Percentiles rank a stretch among this genome's conserved stretches.
Conservation (phyloP, 2,113 vertebrate genomes). For the Mus pahari region DNA sequence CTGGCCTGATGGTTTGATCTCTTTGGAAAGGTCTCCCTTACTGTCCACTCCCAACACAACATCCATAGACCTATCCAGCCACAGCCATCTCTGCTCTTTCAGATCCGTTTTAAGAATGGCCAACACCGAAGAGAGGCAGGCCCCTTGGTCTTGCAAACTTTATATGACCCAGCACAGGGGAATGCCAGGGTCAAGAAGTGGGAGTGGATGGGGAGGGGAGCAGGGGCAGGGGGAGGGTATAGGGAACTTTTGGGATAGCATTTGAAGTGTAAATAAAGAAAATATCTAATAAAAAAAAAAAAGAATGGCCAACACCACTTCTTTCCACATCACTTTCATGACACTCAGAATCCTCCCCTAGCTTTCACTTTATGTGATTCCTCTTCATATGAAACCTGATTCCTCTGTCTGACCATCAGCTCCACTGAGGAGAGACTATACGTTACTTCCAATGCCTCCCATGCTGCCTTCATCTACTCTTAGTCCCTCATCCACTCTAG, state of each 20-base stretch:
- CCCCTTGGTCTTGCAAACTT: too few relatives aligned
- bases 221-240: too few relatives aligned
- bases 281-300: too few relatives aligned
- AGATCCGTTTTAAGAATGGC: background rate
- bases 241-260: too few relatives aligned
- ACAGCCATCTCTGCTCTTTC: accelerated
- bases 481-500: background rate
- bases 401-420: background rate
- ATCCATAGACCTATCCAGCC: background rate
- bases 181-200: too few relatives aligned
- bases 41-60: constrained; percentile 26
- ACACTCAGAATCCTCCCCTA: background rate
- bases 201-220: too few relatives aligned
- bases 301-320: background rate
- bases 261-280: too few relatives aligned
- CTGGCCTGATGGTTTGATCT: background rate
- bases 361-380: background rate
- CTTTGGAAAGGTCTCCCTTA: constrained; percentile 52
- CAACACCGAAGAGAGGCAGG: too few relatives aligned
- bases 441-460: background rate
- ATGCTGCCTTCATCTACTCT: background rate
- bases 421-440: background rate
- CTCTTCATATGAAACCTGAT: background rate
- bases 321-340: background rate
- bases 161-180: too few relatives aligned